phyloP scores from a whole-genome alignment of 2,113 vertebrate species.

The Penelope pileata region DNA sequence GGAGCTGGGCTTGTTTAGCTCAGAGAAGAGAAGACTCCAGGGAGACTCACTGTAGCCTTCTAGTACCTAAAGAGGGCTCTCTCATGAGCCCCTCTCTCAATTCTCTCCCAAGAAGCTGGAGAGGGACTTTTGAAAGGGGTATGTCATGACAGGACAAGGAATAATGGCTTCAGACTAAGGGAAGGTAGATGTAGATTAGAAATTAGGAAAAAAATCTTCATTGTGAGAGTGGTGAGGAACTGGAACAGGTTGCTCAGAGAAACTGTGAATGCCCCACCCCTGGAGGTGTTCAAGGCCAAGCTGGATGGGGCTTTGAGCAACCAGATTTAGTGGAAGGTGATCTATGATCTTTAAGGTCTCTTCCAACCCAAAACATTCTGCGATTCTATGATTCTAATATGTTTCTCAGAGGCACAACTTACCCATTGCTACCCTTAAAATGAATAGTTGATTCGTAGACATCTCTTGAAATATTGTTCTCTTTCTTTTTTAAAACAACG shows the following conservation, averaged over 20 bases:
- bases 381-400: not conserved
- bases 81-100: no score
- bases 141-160: not conserved
- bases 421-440: not conserved
- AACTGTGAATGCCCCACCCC: not conserved
- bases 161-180: not conserved
- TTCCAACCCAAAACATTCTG: not conserved
- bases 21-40: no score
- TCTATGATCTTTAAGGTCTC: not conserved
- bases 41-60: no score
- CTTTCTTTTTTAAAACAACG: not conserved
- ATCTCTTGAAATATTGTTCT: not conserved
- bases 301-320: not conserved
- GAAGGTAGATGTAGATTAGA: not conserved
- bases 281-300: not conserved
- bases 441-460: not conserved
- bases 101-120: no score
- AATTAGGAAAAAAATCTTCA: not conserved
- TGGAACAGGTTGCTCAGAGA: not conserved
- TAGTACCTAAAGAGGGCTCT: no score
- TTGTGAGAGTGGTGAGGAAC: not conserved
- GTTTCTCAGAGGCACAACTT: not conserved
- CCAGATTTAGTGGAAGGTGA: not conserved
- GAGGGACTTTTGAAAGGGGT: not conserved
- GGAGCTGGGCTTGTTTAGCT: no score